These are phyloP conservation scores for Aegotheles bennettii DNA, from an alignment of 2,113 vertebrate genomes.

Conservation along the genomic window DNA sequence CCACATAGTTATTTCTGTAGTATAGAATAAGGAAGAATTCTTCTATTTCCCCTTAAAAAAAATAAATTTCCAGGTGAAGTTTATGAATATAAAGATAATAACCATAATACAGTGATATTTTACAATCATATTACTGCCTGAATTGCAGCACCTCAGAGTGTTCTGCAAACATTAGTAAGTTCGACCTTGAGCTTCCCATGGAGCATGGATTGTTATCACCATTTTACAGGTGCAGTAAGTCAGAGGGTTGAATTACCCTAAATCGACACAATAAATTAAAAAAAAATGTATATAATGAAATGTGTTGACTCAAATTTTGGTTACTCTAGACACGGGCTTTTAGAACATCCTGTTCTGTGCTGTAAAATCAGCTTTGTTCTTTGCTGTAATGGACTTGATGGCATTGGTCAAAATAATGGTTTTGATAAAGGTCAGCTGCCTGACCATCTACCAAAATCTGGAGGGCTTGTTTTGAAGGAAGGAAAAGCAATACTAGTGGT, in stretches of 20 bases:
- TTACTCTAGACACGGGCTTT: not conserved
- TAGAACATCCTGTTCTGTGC: not conserved
- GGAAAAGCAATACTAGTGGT: not conserved
- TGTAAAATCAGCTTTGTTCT: not conserved
- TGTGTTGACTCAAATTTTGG: not conserved
- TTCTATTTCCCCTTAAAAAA: not conserved
- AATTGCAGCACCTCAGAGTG: not conserved
- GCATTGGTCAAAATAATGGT: not conserved
- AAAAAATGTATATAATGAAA: not conserved
- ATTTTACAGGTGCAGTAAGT: not conserved
- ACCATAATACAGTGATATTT: not conserved
- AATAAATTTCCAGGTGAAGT: not conserved
- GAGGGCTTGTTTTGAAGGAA: not conserved
- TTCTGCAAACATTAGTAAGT: not conserved
- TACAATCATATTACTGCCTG: not conserved
- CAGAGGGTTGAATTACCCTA: not conserved
- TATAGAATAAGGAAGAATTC: not conserved
- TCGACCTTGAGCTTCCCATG: not conserved
- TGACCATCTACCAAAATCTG: not conserved
- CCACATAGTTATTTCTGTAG: not conserved
- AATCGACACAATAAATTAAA: not conserved
- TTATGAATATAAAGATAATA: not conserved
- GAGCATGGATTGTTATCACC: not conserved
- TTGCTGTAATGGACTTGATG: not conserved
- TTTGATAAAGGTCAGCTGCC: not conserved